Conservation (phyloP, 2,113 vertebrate species). For the Catharus fuscescens region DNA sequence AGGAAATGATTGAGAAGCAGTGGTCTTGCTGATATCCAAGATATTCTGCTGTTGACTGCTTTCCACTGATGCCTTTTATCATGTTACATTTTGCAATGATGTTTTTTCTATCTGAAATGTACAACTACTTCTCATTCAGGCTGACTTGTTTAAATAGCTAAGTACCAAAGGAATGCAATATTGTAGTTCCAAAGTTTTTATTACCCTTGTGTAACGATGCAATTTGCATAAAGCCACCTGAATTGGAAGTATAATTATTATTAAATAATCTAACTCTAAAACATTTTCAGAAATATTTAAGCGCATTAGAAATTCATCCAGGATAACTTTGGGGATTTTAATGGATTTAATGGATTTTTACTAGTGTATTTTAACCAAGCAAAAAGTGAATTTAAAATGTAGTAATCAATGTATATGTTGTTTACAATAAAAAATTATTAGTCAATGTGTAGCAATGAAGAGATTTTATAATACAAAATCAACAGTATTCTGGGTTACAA, state of each 20-base stretch:
- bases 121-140: background rate
- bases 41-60: background rate
- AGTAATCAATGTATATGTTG: background rate
- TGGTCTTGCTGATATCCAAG: background rate
- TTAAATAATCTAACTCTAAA: background rate
- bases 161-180: background rate
- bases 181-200: background rate
- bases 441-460: background rate
- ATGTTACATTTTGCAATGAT: background rate
- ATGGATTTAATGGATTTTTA: background rate
- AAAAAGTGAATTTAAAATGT: background rate
- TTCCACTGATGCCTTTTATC: background rate
- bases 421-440: background rate
- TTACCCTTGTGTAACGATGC: background rate
- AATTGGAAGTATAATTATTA: constrained; percentile 6
- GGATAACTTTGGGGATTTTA: background rate
- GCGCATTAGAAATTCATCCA: background rate
- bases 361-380: background rate
- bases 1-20: background rate
- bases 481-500: background rate
- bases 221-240: background rate
- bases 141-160: background rate
- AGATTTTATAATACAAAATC: background rate
- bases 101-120: background rate
- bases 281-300: constrained; percentile 9